A percentile compares a stretch with the other conserved stretches of the same genome.
Conservation (phyloP, 2,113 vertebrate genomes). For the Aviceda subcristata region DNA sequence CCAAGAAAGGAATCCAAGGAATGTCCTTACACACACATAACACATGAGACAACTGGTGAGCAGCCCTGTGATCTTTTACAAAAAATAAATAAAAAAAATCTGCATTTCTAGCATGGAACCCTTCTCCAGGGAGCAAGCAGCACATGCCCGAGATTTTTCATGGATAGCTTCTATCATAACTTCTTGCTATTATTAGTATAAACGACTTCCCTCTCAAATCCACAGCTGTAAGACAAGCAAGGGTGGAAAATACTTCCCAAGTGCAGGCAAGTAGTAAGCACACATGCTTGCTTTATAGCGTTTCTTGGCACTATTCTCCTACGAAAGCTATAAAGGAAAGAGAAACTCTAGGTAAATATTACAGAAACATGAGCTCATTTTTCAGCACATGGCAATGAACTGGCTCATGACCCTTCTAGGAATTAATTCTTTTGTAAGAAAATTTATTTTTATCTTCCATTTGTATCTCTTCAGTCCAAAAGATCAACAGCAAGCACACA, state of each 20-base stretch:
- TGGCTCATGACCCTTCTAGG: not conserved
- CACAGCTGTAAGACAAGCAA: constrained; percentile 64
- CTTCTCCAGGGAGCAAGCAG: constrained; percentile 53
- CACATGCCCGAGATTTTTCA: constrained; percentile 72
- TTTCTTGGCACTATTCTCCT: not conserved
- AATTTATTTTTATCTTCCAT: not conserved
- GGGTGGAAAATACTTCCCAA: not conserved
- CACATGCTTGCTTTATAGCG: not conserved
- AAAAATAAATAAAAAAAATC: constrained; percentile 1
- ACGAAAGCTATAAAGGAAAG: not conserved
- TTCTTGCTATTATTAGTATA: constrained; percentile 75
- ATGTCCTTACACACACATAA: constrained; percentile 67
- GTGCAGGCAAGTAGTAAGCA: not conserved
- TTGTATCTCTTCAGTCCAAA: not conserved
- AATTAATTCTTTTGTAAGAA: not conserved
- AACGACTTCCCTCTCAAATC: constrained; percentile 63
- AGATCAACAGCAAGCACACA: fast-evolving
- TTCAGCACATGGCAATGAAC: not conserved
- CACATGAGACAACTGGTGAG: constrained; percentile 74
- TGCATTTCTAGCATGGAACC: constrained; percentile 39
- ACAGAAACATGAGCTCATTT: not conserved
- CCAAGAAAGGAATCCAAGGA: constrained; percentile 78
- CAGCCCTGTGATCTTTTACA: constrained; percentile 37
- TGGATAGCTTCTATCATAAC: constrained; percentile 57
- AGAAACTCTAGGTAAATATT: not conserved